Percentiles rank a stretch among this genome's conserved stretches.
These are phyloP conservation scores for Eleginops maclovinus DNA, from an alignment of 2,113 vertebrate genomes.

Conservation along the genomic window DNA sequence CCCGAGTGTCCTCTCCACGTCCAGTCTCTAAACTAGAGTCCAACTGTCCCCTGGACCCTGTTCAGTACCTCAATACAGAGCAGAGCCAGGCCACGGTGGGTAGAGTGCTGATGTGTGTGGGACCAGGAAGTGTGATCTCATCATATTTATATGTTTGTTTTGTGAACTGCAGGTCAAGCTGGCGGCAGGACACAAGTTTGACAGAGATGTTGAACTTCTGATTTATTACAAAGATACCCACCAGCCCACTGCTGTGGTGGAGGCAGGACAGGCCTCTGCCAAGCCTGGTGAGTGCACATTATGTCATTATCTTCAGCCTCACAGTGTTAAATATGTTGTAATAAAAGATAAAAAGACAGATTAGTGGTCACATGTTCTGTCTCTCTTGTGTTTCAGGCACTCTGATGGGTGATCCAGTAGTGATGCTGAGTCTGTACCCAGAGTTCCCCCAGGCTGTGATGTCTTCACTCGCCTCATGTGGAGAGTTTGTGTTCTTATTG, in stretches of 20 bases:
- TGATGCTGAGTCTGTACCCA: conserved; percentile 90
- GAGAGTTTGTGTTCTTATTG: conserved; percentile 88
- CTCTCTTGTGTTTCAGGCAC: conserved; percentile 70
- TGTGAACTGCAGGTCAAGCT: conserved; percentile 80
- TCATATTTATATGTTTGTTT: neutral
- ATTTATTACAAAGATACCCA: conserved; percentile 85
- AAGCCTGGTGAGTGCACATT: conserved; percentile 71
- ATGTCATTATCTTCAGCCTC: neutral
- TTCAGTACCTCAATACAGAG: conserved; percentile 77
- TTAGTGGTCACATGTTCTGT: neutral
- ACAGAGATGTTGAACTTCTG: conserved; percentile 85
- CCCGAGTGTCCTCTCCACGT: conserved; percentile 79
- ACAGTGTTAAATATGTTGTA: neutral
- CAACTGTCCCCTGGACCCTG: conserved; percentile 79
- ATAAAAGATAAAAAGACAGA: neutral
- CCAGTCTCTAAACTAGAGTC: conserved; percentile 84
- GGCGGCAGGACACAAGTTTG: conserved; percentile 85
- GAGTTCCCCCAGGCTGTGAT: conserved; percentile 75
- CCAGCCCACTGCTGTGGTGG: conserved; percentile 82
- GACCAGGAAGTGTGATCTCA: neutral
- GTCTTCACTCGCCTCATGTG: conserved; percentile 53
- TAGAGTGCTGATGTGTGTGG: conserved; percentile 36
- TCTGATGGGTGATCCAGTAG: conserved; percentile 84
- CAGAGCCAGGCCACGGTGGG: conserved; percentile 84
- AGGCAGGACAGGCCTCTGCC: conserved; percentile 72